Conservation (phyloP, 2,113 vertebrate genomes). For the Anoplopoma fimbria region DNA sequence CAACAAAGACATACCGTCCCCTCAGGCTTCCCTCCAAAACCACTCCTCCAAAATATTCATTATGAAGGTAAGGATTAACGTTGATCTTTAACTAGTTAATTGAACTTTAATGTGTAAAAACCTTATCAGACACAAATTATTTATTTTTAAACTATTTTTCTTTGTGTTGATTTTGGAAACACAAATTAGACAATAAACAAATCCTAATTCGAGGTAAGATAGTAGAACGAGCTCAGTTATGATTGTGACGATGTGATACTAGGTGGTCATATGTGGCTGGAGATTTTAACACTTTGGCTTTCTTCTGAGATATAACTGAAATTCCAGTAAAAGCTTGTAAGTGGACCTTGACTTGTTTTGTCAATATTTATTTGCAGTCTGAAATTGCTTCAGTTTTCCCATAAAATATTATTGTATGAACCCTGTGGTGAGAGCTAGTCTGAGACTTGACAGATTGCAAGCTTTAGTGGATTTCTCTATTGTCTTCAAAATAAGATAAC, state of each 20-base stretch:
- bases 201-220: not conserved
- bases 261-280: not conserved
- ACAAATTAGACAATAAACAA: not conserved
- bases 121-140: not conserved
- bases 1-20: too few relatives aligned
- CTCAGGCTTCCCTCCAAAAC: too few relatives aligned
- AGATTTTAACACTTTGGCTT: not conserved
- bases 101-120: not conserved
- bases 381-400: not conserved
- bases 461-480: not conserved
- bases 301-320: not conserved
- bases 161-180: not conserved
- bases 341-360: not conserved
- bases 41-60: too few relatives aligned
- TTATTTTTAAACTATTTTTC: not conserved
- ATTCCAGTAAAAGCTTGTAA: not conserved
- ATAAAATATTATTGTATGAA: not conserved
- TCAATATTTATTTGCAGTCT: not conserved
- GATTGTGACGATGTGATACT: not conserved
- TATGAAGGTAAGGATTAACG: too few relatives aligned
- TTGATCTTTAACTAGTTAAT: not conserved
- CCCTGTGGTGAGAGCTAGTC: not conserved
- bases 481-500: not conserved
- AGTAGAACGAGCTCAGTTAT: not conserved
- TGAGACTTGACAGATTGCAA: not conserved